These are phyloP conservation scores for Sebastes hubbsi DNA, from an alignment of 2,797 vertebrate genomes.

Conservation along the genomic window DNA sequence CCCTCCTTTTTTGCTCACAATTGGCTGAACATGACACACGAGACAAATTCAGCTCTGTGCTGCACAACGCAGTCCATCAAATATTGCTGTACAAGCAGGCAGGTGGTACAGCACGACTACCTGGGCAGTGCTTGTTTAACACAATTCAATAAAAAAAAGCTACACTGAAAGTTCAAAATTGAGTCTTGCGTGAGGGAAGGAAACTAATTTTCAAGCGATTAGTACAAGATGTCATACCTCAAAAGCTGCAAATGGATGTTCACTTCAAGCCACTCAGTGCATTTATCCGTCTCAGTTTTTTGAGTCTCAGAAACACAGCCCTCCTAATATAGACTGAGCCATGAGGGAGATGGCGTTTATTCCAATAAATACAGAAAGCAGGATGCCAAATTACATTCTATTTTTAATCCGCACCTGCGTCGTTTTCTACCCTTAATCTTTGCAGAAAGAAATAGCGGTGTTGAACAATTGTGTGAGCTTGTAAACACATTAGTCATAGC, in stretches of 20 bases:
- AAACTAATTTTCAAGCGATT: constrained; percentile 1
- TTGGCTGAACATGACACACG: constrained; percentile 14
- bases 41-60: constrained; percentile 1
- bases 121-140: not conserved
- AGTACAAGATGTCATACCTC: constrained; percentile 17
- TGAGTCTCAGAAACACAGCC: not conserved
- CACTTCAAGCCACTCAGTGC: not conserved
- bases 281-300: constrained; percentile 4
- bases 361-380: constrained; percentile 17
- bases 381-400: constrained; percentile 23
- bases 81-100: constrained; percentile 22
- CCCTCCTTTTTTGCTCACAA: constrained; percentile 16
- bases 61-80: constrained; percentile 15
- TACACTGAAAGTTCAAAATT: constrained; percentile 21
- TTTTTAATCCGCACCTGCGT: constrained; percentile 53
- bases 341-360: constrained; percentile 15
- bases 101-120: constrained; percentile 24
- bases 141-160: not conserved
- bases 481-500: constrained; percentile 68
- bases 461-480: constrained; percentile 48
- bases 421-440: constrained; percentile 31
- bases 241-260: constrained; percentile 21
- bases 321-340: constrained; percentile 1
- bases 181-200: not conserved
- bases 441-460: constrained; percentile 35